Evolutionary conservation across 2,113 vertebrate genomes (phyloP).

Genomic region (Telmatochromis sp.): DNA sequence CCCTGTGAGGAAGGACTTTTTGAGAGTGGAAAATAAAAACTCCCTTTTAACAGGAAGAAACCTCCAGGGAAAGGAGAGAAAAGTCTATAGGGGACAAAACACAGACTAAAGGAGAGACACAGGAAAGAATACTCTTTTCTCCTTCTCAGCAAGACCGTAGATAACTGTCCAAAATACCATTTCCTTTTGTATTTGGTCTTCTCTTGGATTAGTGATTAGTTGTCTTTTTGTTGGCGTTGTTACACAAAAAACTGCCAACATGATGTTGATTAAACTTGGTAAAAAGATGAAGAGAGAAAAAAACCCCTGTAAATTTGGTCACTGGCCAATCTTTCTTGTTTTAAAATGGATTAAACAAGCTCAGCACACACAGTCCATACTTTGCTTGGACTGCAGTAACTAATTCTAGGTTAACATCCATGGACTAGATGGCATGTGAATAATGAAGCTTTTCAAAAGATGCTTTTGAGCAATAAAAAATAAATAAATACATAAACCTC

Average conservation of each 20-base stretch:
- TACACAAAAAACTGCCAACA: not conserved
- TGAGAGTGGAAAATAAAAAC: not conserved
- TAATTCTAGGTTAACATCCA: not conserved
- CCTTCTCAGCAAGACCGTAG: not conserved
- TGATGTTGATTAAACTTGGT: not conserved
- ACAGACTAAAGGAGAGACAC: not conserved
- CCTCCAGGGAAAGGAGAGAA: not conserved
- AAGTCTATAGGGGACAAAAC: not conserved
- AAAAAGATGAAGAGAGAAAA: not conserved
- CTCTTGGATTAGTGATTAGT: not conserved
- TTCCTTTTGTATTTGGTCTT: not conserved
- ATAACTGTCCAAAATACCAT: not conserved
- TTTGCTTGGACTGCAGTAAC: not conserved
- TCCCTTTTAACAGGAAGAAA: not conserved
- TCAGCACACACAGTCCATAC: not conserved
- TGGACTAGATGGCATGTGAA: not conserved
- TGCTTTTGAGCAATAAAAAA: not conserved
- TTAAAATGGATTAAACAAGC: not conserved
- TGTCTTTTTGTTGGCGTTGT: not conserved
- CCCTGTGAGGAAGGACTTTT: not conserved
- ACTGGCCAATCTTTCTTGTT: not conserved
- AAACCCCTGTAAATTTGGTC: not conserved
- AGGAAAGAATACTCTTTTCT: not conserved
- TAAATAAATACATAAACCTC: not conserved
- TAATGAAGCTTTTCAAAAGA: not conserved